Base-by-base conservation (phyloP, 2,113 vertebrate genomes). In the Anguilla japonica region DNA sequence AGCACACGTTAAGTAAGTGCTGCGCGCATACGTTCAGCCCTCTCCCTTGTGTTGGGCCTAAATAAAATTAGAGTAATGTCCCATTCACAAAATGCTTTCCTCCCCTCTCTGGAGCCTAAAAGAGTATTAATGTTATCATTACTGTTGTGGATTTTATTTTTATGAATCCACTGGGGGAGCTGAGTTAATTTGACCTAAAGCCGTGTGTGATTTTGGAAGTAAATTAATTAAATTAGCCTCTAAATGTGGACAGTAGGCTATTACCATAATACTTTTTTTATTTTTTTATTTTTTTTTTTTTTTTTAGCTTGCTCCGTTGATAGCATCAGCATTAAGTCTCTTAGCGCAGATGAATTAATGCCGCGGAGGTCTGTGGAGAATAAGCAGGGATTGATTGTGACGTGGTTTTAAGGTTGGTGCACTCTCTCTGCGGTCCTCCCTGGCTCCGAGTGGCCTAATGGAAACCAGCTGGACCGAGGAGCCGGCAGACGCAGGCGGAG, bases 381-480 rank as follows among this genome's bases (percentile, higher is more conserved):
- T 89, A 88, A 87, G 41, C 7, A n/a, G 63, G 84, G 67, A 82
- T 89, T 80, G 83, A 79, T 89, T 85, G 41, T 87, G 87, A 86
- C 89, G 81, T 81, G 79, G 34, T 46, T 29, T 83, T 87, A 84
- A 87, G 50, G 50, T 71, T n/a, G 84, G 75, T 84, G 85, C 26
- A 80, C 86, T 84, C 84, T 9, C 82, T 20, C 0, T n/a, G 89
- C 20, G 43, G 79, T 81, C 34, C 88, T 57, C 53, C 18, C 78
- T 63, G 84, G 84, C 86, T 87, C 82, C 85, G 2, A 34, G 89
- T 79, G 81, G 0, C 0, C 91, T 94, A 91, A 93, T 90, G 86
- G 39, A 91, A 93, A 88, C 87, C 95, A 94, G 92, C 92, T 95
- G 92, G 50, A 84, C 84, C 57, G 50, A 67, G 53, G 41, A 78